These are phyloP conservation scores for Empis stercorea DNA, from an alignment of 2,888 invertebrate genomes.

Conservation along the genomic window DNA sequence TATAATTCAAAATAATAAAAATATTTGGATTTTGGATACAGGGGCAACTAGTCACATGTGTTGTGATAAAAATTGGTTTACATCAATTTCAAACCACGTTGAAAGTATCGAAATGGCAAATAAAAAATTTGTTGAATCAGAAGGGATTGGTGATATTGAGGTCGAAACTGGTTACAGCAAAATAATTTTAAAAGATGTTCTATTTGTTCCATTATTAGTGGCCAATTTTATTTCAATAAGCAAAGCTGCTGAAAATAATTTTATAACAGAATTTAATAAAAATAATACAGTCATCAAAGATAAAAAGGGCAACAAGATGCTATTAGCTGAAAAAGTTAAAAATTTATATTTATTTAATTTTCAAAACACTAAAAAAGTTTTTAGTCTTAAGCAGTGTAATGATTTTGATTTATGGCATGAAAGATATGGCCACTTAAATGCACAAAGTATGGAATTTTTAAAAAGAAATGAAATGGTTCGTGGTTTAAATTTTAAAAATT, in stretches of 20 bases:
- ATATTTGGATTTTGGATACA: background rate
- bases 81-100: no score
- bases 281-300: background rate
- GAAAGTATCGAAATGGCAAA: no score
- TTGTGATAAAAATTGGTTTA: conserved; percentile 1
- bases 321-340: no score
- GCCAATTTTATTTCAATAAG: conserved; percentile 6
- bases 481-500: background rate
- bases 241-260: conserved; percentile 5
- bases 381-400: no score
- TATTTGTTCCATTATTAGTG: conserved; percentile 7
- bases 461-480: background rate
- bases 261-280: background rate
- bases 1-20: conserved; percentile 1
- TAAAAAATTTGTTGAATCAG: no score
- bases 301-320: conserved; percentile 1
- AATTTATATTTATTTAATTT: no score
- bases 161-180: background rate
- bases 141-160: background rate
- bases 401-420: background rate
- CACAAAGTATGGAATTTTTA: background rate
- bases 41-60: no score
- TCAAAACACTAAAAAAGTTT: no score
- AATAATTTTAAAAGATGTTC: conserved; percentile 2
- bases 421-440: no score